A percentile compares a stretch with the other conserved stretches of the same genome.
Conservation (phyloP, 2,888 invertebrate genomes). For the Nematopogon swammerdamellus region DNA sequence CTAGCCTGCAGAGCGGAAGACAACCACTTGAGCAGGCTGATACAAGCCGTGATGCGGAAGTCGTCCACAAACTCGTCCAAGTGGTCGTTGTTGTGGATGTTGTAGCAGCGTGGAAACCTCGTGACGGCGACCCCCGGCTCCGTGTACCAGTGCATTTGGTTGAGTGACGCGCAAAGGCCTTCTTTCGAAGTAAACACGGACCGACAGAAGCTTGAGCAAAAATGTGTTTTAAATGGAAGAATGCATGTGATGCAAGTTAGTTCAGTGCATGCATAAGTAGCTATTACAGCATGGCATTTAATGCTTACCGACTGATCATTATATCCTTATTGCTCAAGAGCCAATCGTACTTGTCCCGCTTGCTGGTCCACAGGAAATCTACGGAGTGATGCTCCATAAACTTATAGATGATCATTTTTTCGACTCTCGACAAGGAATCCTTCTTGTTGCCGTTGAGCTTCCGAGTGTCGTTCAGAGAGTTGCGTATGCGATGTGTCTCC, state of each 20-base stretch:
- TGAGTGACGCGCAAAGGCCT: conserved; percentile 72
- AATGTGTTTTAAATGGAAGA: background rate
- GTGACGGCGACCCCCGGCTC: conserved; percentile 77
- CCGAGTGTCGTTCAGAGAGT: conserved; percentile 25
- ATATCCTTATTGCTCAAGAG: conserved; percentile 53
- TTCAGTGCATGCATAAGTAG: too few relatives aligned
- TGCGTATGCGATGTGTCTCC: conserved; percentile 28
- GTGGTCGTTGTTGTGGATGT: conserved; percentile 78
- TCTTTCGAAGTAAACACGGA: conserved; percentile 93
- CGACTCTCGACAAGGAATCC: conserved; percentile 62
- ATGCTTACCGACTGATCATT: conserved; percentile 43
- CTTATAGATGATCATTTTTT: conserved; percentile 67
- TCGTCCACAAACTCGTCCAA: conserved; percentile 82
- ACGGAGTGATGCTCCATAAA: conserved; percentile 77
- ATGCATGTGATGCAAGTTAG: too few relatives aligned
- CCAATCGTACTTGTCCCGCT: conserved; percentile 79
- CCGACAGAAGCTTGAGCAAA: conserved; percentile 70
- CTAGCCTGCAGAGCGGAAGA: conserved; percentile 53
- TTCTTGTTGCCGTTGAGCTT: conserved; percentile 38
- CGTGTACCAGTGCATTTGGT: conserved; percentile 83
- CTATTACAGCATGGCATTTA: too few relatives aligned
- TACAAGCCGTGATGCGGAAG: conserved; percentile 85
- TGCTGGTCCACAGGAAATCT: conserved; percentile 88
- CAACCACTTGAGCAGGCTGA: conserved; percentile 78
- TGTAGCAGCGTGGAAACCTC: conserved; percentile 85